Base-by-base conservation (phyloP, 1,140 invertebrate species). In the Rhagoletis pomonella region DNA sequence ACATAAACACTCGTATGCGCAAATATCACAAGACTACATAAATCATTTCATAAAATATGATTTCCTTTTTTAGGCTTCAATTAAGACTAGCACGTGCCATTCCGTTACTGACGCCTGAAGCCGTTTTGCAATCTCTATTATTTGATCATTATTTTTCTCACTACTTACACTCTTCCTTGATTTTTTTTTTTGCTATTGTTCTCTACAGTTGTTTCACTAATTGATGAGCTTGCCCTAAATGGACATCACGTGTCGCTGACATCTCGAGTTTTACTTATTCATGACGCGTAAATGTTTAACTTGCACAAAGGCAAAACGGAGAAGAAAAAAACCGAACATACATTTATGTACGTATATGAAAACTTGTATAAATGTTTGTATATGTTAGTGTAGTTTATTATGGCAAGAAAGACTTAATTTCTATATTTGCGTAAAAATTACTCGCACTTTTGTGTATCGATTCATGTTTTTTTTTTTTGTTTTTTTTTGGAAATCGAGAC, bases 171-270 rank as follows among this genome's bases (percentile, higher is more conserved):
- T 44, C 42, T 47, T 17, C 39, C 44, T n/a, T 62, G 44, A 9
- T 44, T 44, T 4, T 73, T 73, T 9, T 17, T 42, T 17, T 17
- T 73, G 14, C 39, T 47, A 44, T 73, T 73, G 10, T 47, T 73
- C 67, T 44, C 67, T 85, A 60, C 81, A 85, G 81, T 47, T 85
- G 81, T 85, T 85, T 29, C 50, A 58, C 19, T 85, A 85, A 85
- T 85, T 85, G 81, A 85, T 85, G 81, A 85, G 58, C n/a, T 85
- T 85, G n/a, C 81, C 81, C 58, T 58, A 73, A 85, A 85, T 85
- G 81, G 81, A 85, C 47, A 85, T 85, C 81, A 85, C 81, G 81
- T 85, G 81, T 60, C 58, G 29, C 81, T 85, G 81, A 85, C 81
- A 85, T 39, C n/a, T 85, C 81, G 67, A 73, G 42, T 14, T 73